phyloP scores from a whole-genome alignment of 2,888 invertebrate genomes.

The Thelaira solivaga region DNA sequence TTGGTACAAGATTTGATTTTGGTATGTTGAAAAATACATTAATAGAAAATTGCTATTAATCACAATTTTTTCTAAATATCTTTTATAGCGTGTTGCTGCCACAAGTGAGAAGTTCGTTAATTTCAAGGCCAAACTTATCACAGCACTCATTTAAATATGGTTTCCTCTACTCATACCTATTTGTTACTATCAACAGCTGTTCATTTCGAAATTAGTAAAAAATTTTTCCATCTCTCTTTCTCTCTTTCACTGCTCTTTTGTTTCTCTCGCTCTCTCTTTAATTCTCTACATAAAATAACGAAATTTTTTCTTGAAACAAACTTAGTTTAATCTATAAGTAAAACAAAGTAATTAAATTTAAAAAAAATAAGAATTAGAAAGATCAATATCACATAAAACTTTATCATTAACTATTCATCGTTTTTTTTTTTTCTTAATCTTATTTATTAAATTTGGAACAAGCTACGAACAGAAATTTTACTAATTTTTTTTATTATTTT shows the following conservation, averaged over 20 bases:
- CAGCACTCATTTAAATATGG: conserved; percentile 87
- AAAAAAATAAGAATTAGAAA: conserved; percentile 6
- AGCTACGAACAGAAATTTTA: conserved; percentile 23
- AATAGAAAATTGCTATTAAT: not conserved
- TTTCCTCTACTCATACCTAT: not conserved
- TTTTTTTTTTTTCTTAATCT: conserved; percentile 39
- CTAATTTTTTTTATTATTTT: conserved; percentile 1
- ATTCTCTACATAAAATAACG: conserved; percentile 41
- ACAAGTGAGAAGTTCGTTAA: conserved; percentile 94
- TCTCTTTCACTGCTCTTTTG: no score
- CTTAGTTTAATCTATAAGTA: conserved; percentile 60
- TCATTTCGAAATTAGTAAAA: conserved; percentile 59
- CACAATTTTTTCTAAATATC: not conserved
- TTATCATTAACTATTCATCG: conserved; percentile 13
- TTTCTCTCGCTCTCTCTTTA: no score
- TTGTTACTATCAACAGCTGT: conserved; percentile 27
- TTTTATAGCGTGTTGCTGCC: conserved; percentile 85
- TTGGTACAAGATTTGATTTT: conserved; percentile 92
- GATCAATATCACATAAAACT: conserved; percentile 14
- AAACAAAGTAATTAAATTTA: conserved; percentile 53
- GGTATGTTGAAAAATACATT: conserved; percentile 78
- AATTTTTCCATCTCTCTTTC: conserved; percentile 6
- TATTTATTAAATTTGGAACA: conserved; percentile 50
- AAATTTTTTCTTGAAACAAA: conserved; percentile 34
- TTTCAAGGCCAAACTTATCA: conserved; percentile 94